Evolutionary conservation across 2,113 vertebrate species (phyloP), one percentile per base, ranked within the genome.

Genomic region (Alexandromys fortis): DNA sequence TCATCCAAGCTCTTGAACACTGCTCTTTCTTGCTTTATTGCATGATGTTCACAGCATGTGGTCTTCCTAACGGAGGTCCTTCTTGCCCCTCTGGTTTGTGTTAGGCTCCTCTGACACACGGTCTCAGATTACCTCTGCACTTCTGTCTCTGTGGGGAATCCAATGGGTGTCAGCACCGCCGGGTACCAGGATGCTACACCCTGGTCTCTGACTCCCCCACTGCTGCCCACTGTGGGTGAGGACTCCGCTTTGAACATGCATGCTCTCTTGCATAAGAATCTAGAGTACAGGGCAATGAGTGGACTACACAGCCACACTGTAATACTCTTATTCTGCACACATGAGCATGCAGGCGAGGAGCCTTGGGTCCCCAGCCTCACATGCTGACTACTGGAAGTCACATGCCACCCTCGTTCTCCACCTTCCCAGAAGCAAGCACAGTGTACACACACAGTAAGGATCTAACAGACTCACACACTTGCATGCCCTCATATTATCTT

Each of bases 331-430:
- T 3, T 19, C 58, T 55, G 75, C n/a, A 30, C 73, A n/a, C 42
- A 17, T 14, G 0, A 4, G 10, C 21, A 78, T 2, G 0, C 14
- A 3, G 24, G 5, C 0, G 0, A 49, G 24, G 33, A 67, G 4
- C 47, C 65, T 9, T n/a, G 77, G 47, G 6, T 21, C 14, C 83
- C 17, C 45, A 52, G 47, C 42, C 58, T 49, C 4, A 1, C 61
- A 24, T 1, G 1, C n/a, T 77, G 16, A 22, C 63, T 17, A 55
- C 16, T 22, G 14, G n/a, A 38, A 61, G 13, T 13, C 68, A n/a
- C 38, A 3, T 3, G 3, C 42, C 30, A 45, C 35, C 55, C 55
- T 21, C 35, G 45, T 68, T 0, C 4, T 63, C 6, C 68, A 82
- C 76, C 42, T 24, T n/a, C 33, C 26, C 21, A 77, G 0, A 4